phyloP scores from a whole-genome alignment of 2,888 invertebrate genomes.

The Tetrapedia diversipes region DNA sequence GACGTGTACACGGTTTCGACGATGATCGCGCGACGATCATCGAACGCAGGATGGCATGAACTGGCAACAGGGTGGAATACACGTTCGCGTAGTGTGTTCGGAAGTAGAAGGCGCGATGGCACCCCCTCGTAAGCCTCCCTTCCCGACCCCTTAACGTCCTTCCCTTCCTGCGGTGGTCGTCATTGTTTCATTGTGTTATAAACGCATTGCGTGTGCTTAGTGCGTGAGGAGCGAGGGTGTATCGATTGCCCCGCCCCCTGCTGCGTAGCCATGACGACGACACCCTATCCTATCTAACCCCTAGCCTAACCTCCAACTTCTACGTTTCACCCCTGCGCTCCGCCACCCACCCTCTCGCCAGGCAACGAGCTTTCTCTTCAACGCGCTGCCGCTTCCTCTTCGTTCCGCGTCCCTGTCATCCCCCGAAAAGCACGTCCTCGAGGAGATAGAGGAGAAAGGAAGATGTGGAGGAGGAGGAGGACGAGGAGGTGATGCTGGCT shows the following conservation, averaged over 20 bases:
- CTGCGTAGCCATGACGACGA: constrained; percentile 86
- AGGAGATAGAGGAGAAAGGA: too few relatives aligned
- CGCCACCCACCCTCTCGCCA: constrained; percentile 21
- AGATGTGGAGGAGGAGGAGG: too few relatives aligned
- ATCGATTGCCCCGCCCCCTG: constrained; percentile 88
- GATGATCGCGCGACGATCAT: constrained; percentile 32
- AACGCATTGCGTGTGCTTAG: constrained; percentile 79
- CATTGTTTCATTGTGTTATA: constrained; percentile 80
- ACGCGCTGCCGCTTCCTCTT: constrained; percentile 18
- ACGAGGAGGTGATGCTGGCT: constrained; percentile 50
- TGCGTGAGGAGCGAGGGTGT: constrained; percentile 87
- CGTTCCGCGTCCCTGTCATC: constrained; percentile 27
- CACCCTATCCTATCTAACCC: constrained; percentile 81
- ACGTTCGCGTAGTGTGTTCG: constrained; percentile 42
- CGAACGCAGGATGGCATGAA: constrained; percentile 26
- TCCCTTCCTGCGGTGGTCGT: constrained; percentile 73
- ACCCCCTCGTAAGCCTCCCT: constrained; percentile 54
- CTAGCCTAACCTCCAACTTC: constrained; percentile 78
- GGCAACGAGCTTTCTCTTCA: constrained; percentile 44
- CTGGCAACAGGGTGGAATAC: constrained; percentile 36
- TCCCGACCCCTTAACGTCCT: constrained; percentile 50
- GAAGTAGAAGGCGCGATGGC: constrained; percentile 73
- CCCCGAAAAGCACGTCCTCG: constrained; percentile 49
- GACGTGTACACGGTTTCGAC: not conserved
- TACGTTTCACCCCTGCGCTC: constrained; percentile 64